Base-by-base conservation (phyloP, 2,888 invertebrate species). In the Chloromyia formosa region DNA sequence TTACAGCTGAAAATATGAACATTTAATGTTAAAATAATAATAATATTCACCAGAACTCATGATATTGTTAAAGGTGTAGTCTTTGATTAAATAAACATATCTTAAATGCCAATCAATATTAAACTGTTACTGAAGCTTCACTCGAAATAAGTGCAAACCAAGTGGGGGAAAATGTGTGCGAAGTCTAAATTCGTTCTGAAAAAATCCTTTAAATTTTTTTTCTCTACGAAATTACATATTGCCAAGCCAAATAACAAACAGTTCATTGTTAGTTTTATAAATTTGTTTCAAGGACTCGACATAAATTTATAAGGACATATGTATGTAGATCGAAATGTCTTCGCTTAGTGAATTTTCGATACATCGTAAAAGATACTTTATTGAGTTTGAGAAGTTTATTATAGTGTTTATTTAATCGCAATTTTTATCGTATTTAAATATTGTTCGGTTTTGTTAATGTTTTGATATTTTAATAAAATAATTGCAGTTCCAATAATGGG, bases 401-500 rank as follows among this genome's bases (percentile, higher is more conserved):
- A n/a, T n/a, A n/a, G n/a, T n/a, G n/a, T n/a, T n/a, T n/a, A n/a
- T n/a, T n/a, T n/a, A n/a, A n/a, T n/a, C n/a, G n/a, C n/a, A 35
- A 35, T 35, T 35, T 2, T 4, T 35, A 35, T 35, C 27, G 27
- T 35, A 4, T 35, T 35, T 35, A 35, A n/a, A 45, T 45, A 12
- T 45, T 14, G 49, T 54, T 54, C 7, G 1, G 18, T 54, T 54
- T 54, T 54, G 4, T 9, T 54, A 2, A 54, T 16, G 4, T 16
- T 54, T 54, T 54, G 3, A 16, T 16, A 18, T 54, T 54, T 35
- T 23, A 74, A 61, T 49, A 12, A 68, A 74, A 61, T 49, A 12
- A 68, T 22, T 58, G 14, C 77, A 74, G 75, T 20, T 18, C 12
- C 23, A 72, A 79, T 74, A 40, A 90, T 90, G 90, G 89, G 89